Evolutionary conservation across 2,113 vertebrate species (phyloP), one percentile per base, ranked within the genome.

Genomic region (Pardalotus punctatus): DNA sequence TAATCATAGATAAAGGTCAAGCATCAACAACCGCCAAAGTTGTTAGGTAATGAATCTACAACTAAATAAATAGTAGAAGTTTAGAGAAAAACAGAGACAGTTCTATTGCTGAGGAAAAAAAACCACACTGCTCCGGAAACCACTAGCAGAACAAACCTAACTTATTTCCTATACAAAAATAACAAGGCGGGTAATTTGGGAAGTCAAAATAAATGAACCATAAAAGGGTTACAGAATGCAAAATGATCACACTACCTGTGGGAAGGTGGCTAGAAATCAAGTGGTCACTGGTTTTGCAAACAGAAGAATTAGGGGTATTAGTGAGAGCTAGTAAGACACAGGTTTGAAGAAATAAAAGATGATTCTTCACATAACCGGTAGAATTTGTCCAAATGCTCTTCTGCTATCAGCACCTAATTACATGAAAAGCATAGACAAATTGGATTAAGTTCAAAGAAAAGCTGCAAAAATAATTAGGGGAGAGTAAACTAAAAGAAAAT

Each of bases 401-500:
- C 91, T 81, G 76, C 56, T 88, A 90, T 92, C 80, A 58, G 67
- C 56, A 88, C 43, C 56, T 90, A 94, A 94, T 92, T 95, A 88
- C 38, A 42, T 88, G 71, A 86, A 86, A 92, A 93, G 36, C 2
- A 4, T 33, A 80, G 88, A 86, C 33, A 77, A 93, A 90, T 73
- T 95, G 67, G 88, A 94, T 81, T 83, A 92, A 81, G 64, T 51
- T 93, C 62, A 93, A 92, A 90, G 86, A 88, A 95, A 93, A 93
- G 24, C 38, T 90, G 71, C 7, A 23, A 77, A 92, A 95, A 77
- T 88, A 94, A 96, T 88, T 88, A 88, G 33, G 18, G 56, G 23
- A 83, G 28, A 48, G 31, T 42, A 57, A 93, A 53, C 21, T 29
- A 66, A 86, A 72, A 72, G 45, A 89, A 81, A 88, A 83, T 74